Conservation (phyloP, 2,888 invertebrate genomes). For the Tetragnatha montana region DNA sequence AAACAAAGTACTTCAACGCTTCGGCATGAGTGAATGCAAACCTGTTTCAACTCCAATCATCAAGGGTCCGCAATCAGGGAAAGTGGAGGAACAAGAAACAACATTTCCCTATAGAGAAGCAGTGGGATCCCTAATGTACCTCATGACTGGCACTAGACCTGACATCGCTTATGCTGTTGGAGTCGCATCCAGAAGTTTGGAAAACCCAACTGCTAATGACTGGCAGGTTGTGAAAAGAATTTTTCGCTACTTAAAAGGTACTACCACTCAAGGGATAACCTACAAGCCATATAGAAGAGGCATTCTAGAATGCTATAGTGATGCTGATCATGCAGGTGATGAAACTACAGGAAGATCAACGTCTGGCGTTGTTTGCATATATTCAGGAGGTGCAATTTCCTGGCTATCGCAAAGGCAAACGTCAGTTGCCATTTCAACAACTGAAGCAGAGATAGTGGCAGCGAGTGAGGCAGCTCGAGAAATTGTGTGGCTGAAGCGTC, state of each 20-base stretch:
- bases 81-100: too few species aligned
- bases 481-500: conserved; percentile 6
- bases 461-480: neutral
- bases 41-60: neutral
- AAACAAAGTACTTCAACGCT: neutral
- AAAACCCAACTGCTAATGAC: neutral
- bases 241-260: neutral
- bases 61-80: conserved; percentile 8
- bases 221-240: neutral
- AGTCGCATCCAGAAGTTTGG: neutral
- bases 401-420: neutral
- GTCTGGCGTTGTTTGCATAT: neutral
- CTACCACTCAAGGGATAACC: neutral
- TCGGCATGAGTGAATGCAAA: too few species aligned
- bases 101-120: neutral
- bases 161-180: conserved; percentile 3
- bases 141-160: too few species aligned
- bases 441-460: neutral
- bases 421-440: neutral
- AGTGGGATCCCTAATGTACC: neutral
- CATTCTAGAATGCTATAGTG: conserved; percentile 2
- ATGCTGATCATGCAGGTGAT: conserved; percentile 1
- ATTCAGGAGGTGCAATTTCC: neutral
- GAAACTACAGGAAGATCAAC: neutral
- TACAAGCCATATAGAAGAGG: conserved; percentile 7